Percentiles rank a stretch among this genome's conserved stretches.
phyloP scores from a whole-genome alignment of 2,113 vertebrate genomes.

The Cheirogaleus medius region DNA sequence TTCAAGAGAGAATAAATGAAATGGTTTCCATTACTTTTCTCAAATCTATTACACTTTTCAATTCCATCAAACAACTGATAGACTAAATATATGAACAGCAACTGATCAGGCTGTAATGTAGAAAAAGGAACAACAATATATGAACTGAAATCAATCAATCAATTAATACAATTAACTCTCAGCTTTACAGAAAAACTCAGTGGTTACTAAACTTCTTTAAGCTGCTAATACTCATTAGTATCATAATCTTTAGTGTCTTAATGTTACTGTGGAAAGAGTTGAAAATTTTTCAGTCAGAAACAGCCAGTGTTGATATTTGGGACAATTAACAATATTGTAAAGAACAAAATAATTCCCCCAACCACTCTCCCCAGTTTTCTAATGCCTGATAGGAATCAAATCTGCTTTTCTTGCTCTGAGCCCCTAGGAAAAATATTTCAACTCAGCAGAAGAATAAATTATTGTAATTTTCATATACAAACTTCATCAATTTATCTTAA shows the following conservation, averaged over 20 bases:
- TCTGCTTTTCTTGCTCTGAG: not conserved
- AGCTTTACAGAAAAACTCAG: not conserved
- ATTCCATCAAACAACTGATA: not conserved
- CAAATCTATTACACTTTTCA: not conserved
- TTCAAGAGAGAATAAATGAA: not conserved
- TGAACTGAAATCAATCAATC: not conserved
- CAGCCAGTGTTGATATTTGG: not conserved
- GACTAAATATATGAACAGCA: not conserved
- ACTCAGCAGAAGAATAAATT: not conserved
- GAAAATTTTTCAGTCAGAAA: not conserved
- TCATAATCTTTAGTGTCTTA: not conserved
- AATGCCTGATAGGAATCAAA: not conserved
- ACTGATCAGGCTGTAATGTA: not conserved
- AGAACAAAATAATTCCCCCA: not conserved
- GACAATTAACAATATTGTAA: not conserved
- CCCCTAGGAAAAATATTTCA: not conserved
- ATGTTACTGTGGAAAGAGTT: not conserved
- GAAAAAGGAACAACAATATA: not conserved
- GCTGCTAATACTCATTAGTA: not conserved
- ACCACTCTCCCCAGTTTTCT: not conserved
- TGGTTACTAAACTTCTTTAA: not conserved
- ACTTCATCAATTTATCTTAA: not conserved
- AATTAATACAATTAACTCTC: not conserved
- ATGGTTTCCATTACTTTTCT: not conserved
- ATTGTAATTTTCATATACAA: not conserved